A percentile compares a stretch with the other conserved stretches of the same genome.
phyloP scores from a whole-genome alignment of 2,888 invertebrate species.

The Disparrhopalites patrizii region DNA sequence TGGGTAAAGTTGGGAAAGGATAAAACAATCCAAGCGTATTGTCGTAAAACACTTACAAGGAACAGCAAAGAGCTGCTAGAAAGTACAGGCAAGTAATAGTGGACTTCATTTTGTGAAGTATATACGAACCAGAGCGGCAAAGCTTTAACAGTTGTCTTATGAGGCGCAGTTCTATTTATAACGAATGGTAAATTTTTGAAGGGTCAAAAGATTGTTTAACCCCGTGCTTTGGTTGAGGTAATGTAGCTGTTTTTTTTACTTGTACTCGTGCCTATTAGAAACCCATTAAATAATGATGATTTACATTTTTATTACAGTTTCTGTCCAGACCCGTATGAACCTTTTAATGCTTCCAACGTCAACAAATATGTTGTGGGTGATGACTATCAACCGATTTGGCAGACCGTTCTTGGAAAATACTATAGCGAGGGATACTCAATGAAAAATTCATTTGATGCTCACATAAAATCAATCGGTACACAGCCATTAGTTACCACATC shows the following conservation, averaged over 20 bases:
- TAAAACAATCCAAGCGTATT: neutral
- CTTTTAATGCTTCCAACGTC: constrained; percentile 72
- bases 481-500: too few species aligned
- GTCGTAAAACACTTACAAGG: neutral
- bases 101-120: neutral
- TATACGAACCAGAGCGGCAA: too few species aligned
- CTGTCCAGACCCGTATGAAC: constrained; percentile 82
- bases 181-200: neutral
- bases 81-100: neutral
- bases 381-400: constrained; percentile 92
- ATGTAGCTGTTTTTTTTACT: too few species aligned
- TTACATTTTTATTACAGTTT: constrained; percentile 60
- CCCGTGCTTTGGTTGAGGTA: too few species aligned
- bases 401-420: constrained; percentile 69
- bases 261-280: neutral
- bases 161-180: too few species aligned
- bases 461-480: constrained; percentile 21
- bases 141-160: too few species aligned
- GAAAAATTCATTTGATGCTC: constrained; percentile 73
- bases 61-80: neutral
- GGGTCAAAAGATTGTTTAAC: too few species aligned
- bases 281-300: neutral
- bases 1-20: too few species aligned
- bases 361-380: constrained; percentile 93
- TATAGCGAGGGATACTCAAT: constrained; percentile 73